Conservation (phyloP, 2,888 invertebrate genomes). For the Erpobdella octoculata region DNA sequence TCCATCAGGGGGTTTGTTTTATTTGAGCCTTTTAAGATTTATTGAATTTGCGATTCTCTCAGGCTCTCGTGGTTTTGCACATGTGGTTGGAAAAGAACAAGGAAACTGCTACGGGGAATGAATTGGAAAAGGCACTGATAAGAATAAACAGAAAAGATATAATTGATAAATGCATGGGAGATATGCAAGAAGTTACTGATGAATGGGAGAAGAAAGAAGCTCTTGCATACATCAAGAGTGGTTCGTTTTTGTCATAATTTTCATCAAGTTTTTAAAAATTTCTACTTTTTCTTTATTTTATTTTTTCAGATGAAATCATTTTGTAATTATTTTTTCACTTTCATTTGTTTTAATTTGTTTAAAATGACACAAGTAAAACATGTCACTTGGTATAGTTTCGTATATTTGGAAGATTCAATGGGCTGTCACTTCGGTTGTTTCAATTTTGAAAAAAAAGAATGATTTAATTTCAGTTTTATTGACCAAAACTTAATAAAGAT, state of each 20-base stretch:
- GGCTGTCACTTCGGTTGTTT: too few relatives aligned
- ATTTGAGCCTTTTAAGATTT: not conserved
- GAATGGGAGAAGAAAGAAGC: constrained; percentile 65
- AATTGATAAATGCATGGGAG: constrained; percentile 40
- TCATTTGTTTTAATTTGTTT: not conserved
- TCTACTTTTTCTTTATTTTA: not conserved
- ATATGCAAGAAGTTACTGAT: constrained; percentile 67
- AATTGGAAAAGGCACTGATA: constrained; percentile 24
- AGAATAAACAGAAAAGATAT: constrained; percentile 33
- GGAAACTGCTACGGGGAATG: constrained; percentile 63
- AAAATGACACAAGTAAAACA: too few relatives aligned
- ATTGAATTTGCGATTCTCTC: constrained; percentile 47
- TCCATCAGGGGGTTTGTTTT: not conserved
- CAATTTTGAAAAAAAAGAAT: too few relatives aligned
- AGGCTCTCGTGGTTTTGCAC: constrained; percentile 83
- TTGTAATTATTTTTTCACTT: not conserved
- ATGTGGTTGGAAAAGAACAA: constrained; percentile 82
- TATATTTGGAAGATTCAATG: too few relatives aligned
- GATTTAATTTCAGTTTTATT: too few relatives aligned
- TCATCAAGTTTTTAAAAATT: not conserved
- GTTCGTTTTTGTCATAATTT: too few relatives aligned
- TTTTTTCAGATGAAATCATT: not conserved
- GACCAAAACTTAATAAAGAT: too few relatives aligned
- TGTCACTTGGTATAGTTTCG: too few relatives aligned
- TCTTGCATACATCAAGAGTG: constrained; percentile 50